These are phyloP conservation scores for Nephrotoma appendiculata DNA, from an alignment of 2,888 invertebrate species.

Conservation along the genomic window DNA sequence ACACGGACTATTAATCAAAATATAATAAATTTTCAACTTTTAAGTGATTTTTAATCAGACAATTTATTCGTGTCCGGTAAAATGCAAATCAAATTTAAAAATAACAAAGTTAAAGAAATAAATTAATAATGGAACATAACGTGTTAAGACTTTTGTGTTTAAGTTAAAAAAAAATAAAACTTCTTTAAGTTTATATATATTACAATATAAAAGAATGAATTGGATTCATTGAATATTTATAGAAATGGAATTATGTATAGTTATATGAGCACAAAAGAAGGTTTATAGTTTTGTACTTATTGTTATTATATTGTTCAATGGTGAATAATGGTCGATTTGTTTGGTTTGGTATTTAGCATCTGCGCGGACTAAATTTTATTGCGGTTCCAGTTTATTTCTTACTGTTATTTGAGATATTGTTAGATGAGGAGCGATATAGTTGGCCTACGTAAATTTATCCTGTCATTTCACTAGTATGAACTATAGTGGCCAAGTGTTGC, in stretches of 20 bases:
- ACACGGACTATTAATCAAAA: background rate
- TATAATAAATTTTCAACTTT: background rate
- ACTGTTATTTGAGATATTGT: too few relatives aligned
- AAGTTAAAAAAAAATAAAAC: background rate
- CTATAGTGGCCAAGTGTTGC: too few relatives aligned
- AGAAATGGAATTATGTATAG: background rate
- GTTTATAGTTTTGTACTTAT: background rate
- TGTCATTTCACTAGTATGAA: too few relatives aligned
- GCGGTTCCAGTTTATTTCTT: background rate
- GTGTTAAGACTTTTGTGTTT: background rate
- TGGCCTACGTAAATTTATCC: too few relatives aligned
- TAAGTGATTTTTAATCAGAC: constrained; percentile 6
- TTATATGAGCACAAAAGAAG: background rate
- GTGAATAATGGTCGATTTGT: background rate
- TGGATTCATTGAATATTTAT: constrained; percentile 1
- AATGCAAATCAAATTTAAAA: constrained; percentile 5
- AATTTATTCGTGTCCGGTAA: constrained; percentile 5
- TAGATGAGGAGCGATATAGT: too few relatives aligned
- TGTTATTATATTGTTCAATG: background rate
- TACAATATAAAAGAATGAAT: background rate
- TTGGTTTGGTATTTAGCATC: background rate
- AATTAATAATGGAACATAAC: background rate
- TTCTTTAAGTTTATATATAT: background rate
- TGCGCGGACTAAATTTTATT: background rate
- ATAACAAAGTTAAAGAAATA: background rate